Conservation (phyloP, 2,113 vertebrate genomes). For the Xenopus tropicalis region DNA sequence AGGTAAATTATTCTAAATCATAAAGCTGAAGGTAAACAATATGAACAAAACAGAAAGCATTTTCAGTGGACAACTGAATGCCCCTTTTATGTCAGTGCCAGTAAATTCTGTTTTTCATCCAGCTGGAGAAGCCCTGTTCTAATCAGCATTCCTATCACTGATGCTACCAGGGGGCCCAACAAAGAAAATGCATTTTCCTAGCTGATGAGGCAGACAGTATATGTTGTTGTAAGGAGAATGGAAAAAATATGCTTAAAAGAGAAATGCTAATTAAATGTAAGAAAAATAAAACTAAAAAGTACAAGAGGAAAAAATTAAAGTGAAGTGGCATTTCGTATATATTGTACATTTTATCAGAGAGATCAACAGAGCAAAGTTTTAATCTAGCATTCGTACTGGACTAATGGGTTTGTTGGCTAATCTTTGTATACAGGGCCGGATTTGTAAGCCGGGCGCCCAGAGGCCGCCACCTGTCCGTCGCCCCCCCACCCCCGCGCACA, state of each 20-base stretch:
- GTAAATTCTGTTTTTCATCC: slow-evolving; percentile 10
- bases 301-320: too few relatives aligned
- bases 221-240: neutral
- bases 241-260: neutral
- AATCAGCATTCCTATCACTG: slow-evolving; percentile 23
- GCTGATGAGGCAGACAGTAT: slow-evolving; percentile 9
- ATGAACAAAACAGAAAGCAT: neutral
- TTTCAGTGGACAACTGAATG: slow-evolving; percentile 11
- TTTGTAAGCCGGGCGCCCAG: too few relatives aligned
- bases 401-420: too few relatives aligned
- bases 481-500: too few relatives aligned
- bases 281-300: too few relatives aligned
- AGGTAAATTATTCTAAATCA: neutral
- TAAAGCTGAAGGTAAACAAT: neutral
- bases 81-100: slow-evolving; percentile 17
- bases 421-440: too few relatives aligned
- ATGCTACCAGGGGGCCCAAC: slow-evolving; percentile 15
- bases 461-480: too few relatives aligned
- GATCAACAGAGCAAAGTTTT: too few relatives aligned
- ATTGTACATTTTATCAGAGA: too few relatives aligned
- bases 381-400: too few relatives aligned
- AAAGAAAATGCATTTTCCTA: slow-evolving; percentile 16
- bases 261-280: too few relatives aligned
- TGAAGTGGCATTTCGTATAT: too few relatives aligned
- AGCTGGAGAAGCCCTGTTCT: slow-evolving; percentile 23